Evolutionary conservation across 2,888 invertebrate genomes (phyloP), one percentile per base, ranked within the genome.

Genomic region (Trypoxylon attenuatum): DNA sequence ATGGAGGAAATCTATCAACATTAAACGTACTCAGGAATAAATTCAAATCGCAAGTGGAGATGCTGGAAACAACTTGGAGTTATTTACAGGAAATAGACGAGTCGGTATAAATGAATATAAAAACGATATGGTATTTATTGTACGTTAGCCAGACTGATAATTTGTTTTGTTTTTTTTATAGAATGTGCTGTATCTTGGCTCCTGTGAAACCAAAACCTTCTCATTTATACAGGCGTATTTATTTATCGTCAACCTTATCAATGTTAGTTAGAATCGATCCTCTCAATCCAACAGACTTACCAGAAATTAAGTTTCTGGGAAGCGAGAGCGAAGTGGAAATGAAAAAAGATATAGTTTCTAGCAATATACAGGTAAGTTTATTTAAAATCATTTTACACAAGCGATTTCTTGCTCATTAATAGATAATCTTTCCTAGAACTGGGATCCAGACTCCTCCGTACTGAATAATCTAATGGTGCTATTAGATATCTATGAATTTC

Each of bases 181-280:
- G 87, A 27, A 73, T 79, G n/a, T 86, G 85, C 39, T 82, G 81
- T 70, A 76, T 87, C n/a, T 64, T 82, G 15, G 87, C 86, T 71
- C 87, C 87, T 46, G 46, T 74, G 0, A 25, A 73, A 46, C 84
- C 86, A 47, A 84, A 83, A 57, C 83, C 83, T 5, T 77, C 76
- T 50, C 86, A 87, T 62, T 68, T 86, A 5, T 82, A 85, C 54
- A 71, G 87, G 47, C 72, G 84, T 62, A 79, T 87, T 65, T 78
- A 83, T 50, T 62, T 86, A 38, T 81, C 81, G n/a, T 64, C 80
- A 21, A 72, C 73, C 5, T 49, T 84, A 29, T 87, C 86, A 0
- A 69, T 84, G 53, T 66, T 75, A 1, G 53, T 87, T 27, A 83
- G 72, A 43, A 55, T 86, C 19, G 68, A 85, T 77, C 83, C 83